A percentile compares a stretch with the other conserved stretches of the same genome.
Evolutionary conservation across 2,797 vertebrate genomes (phyloP).

Genomic region (Schizothorax lantsangensis): DNA sequence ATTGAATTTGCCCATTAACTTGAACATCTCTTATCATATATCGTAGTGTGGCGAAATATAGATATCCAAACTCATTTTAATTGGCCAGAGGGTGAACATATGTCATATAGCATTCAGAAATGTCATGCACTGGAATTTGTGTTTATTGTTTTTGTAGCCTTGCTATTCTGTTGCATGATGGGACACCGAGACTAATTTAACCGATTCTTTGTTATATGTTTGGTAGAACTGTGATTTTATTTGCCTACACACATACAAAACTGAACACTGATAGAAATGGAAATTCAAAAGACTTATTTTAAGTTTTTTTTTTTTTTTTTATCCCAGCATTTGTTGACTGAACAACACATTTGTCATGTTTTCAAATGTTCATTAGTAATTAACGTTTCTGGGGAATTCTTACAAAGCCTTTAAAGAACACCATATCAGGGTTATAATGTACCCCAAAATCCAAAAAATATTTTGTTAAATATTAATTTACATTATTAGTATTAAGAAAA

Average conservation of each 20-base stretch:
- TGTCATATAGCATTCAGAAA: constrained; percentile 24
- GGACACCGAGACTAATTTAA: constrained; percentile 28
- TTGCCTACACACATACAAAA: background rate
- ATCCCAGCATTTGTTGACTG: background rate
- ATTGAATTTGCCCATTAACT: constrained; percentile 37
- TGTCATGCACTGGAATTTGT: constrained; percentile 43
- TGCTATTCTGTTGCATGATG: constrained; percentile 55
- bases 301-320: background rate
- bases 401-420: background rate
- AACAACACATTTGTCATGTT: background rate
- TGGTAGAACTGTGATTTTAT: background rate
- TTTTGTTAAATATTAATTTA: background rate
- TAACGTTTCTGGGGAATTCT: background rate
- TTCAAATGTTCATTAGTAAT: background rate
- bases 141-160: constrained; percentile 47
- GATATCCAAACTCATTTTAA: constrained; percentile 32
- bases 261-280: background rate
- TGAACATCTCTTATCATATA: constrained; percentile 38
- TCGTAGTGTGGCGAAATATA: constrained; percentile 51
- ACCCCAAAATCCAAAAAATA: background rate
- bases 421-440: background rate
- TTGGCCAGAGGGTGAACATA: constrained; percentile 20
- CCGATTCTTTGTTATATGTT: constrained; percentile 43
- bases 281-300: background rate
- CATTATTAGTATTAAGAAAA: background rate